Evolutionary conservation across 2,888 invertebrate species (phyloP).

Genomic region (Drosophila peninsularis): DNA sequence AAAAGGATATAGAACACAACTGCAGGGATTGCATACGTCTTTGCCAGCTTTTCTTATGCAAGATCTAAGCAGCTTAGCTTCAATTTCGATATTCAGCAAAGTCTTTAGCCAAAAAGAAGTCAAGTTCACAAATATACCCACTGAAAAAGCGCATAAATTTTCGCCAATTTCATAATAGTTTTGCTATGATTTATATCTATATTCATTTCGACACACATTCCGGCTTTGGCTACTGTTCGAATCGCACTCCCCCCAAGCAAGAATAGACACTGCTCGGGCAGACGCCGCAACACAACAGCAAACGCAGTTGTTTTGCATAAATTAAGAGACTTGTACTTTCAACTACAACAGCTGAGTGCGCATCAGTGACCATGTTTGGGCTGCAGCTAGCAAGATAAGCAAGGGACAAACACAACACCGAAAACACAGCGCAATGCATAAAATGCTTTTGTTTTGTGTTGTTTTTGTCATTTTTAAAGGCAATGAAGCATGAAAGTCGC

Average conservation of each 20-base stretch:
- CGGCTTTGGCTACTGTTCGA: constrained; percentile 44
- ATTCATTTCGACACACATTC: constrained; percentile 5
- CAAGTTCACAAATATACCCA: constrained; percentile 65
- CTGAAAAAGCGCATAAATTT: constrained; percentile 27
- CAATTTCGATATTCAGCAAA: neutral
- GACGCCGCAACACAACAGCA: neutral
- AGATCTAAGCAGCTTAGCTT: neutral
- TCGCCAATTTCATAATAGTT: neutral
- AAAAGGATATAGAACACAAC: constrained; percentile 1
- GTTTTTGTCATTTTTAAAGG: constrained; percentile 18
- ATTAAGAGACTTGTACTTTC: constrained; percentile 55
- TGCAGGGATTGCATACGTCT: neutral
- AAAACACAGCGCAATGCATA: constrained; percentile 16
- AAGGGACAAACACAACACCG: constrained; percentile 50
- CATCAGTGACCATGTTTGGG: constrained; percentile 66
- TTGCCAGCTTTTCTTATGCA: neutral
- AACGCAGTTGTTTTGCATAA: constrained; percentile 51
- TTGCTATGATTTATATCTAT: constrained; percentile 6
- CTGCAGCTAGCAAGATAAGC: constrained; percentile 44
- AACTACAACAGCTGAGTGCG: constrained; percentile 47
- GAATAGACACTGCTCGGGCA: neutral
- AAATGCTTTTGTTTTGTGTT: too few relatives aligned
- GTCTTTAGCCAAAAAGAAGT: constrained; percentile 33
- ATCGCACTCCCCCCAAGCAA: neutral
- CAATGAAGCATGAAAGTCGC: constrained; percentile 78